Conservation (phyloP, 1,140 invertebrate genomes). For the Telenomus remus region DNA sequence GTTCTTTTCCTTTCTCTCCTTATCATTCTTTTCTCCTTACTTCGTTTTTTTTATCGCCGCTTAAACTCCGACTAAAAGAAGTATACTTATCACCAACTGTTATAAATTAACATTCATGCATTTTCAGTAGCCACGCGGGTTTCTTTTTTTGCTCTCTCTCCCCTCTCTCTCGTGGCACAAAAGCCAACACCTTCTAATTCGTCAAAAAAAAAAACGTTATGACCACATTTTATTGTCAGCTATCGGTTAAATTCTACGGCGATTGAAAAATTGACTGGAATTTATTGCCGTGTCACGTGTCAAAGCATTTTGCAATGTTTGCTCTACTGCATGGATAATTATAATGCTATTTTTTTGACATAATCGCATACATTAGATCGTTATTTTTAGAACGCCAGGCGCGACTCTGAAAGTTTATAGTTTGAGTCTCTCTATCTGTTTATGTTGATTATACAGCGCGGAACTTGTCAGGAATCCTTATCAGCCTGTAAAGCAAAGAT, state of each 20-base stretch:
- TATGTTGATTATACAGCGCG: too few relatives aligned
- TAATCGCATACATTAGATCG: too few relatives aligned
- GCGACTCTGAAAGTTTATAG: too few relatives aligned
- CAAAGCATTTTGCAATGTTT: background rate
- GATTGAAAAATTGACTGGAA: background rate
- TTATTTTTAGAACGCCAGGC: too few relatives aligned
- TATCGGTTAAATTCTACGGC: too few relatives aligned
- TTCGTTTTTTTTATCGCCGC: conserved; percentile 55
- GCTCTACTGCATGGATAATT: background rate
- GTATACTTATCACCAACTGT: conserved; percentile 53
- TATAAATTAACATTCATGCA: conserved; percentile 57
- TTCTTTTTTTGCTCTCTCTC: conserved; percentile 11
- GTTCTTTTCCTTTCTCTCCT: conserved; percentile 63
- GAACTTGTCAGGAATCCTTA: too few relatives aligned
- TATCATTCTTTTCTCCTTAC: conserved; percentile 61
- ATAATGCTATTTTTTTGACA: too few relatives aligned
- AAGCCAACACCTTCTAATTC: conserved; percentile 1
- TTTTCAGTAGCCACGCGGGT: conserved; percentile 32
- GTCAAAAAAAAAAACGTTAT: background rate
- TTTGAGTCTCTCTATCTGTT: too few relatives aligned
- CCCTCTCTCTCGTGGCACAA: too few relatives aligned
- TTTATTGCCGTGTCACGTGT: conserved; percentile 1
- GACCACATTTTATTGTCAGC: background rate
- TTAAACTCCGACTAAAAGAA: conserved; percentile 59
- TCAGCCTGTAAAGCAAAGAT: too few relatives aligned